Evolutionary conservation across 2,888 invertebrate species (phyloP).

Genomic region (Craniophora ligustri): DNA sequence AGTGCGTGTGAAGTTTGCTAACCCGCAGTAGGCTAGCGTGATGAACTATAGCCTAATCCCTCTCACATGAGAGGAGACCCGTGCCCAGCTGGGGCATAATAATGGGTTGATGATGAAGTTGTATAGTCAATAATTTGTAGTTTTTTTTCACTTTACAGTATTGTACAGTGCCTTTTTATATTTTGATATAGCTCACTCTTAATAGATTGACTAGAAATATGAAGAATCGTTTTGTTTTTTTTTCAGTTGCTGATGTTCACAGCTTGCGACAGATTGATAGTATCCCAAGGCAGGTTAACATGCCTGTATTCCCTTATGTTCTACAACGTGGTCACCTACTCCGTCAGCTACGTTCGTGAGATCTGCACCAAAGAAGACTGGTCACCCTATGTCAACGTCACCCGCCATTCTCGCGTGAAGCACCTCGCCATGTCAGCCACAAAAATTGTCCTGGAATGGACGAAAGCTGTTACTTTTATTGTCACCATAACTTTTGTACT

Average conservation of each 20-base stretch:
- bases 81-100: too few species aligned
- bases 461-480: conserved; percentile 93
- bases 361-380: conserved; percentile 93
- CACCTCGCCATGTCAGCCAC: conserved; percentile 95
- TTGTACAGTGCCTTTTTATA: too few species aligned
- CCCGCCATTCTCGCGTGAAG: conserved; percentile 91
- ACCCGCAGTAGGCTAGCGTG: too few species aligned
- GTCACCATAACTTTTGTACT: conserved; percentile 93
- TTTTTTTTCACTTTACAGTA: too few species aligned
- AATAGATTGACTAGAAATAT: background rate
- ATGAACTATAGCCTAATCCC: too few species aligned
- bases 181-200: too few species aligned
- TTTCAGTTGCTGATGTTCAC: conserved; percentile 92
- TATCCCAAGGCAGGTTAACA: conserved; percentile 89
- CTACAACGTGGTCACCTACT: conserved; percentile 94
- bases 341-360: conserved; percentile 92
- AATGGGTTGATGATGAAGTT: too few species aligned
- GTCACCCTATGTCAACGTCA: conserved; percentile 93
- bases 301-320: conserved; percentile 94
- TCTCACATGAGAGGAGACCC: too few species aligned
- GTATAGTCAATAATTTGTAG: too few species aligned
- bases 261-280: conserved; percentile 91
- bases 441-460: conserved; percentile 94
- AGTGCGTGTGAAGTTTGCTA: too few species aligned
- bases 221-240: conserved; percentile 1